These are phyloP conservation scores for Serrognathus titanus DNA, from an alignment of 2,888 invertebrate species.

Conservation along the genomic window DNA sequence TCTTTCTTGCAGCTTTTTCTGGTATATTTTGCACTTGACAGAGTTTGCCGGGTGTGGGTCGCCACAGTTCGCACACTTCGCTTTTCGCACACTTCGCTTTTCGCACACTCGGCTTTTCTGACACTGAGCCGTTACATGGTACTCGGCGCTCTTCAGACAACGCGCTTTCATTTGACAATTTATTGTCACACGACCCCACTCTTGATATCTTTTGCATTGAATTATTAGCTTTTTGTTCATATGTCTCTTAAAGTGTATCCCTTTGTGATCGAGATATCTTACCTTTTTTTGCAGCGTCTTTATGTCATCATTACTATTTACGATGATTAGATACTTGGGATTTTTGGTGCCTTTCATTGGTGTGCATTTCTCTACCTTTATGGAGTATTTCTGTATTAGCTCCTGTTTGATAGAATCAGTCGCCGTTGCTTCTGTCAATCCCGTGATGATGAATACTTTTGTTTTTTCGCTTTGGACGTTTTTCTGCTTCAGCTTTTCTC, in stretches of 20 bases:
- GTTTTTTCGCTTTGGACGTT: background rate
- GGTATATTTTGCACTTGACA: slow-evolving; percentile 4
- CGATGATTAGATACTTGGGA: background rate
- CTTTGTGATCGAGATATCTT: background rate
- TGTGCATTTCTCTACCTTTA: background rate
- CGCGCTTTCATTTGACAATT: slow-evolving; percentile 2
- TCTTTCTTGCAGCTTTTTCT: background rate
- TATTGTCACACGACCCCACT: slow-evolving; percentile 14
- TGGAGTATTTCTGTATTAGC: background rate
- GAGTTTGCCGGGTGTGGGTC: slow-evolving; percentile 4
- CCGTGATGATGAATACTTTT: background rate
- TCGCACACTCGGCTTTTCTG: slow-evolving; percentile 1
- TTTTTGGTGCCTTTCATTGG: background rate
- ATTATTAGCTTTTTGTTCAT: background rate
- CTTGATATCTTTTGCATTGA: slow-evolving; percentile 16
- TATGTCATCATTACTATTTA: background rate
- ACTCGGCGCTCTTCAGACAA: slow-evolving; percentile 13
- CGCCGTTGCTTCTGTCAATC: background rate
- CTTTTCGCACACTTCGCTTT: slow-evolving; percentile 8
- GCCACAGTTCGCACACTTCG: slow-evolving; percentile 7
- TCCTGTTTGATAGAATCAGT: background rate
- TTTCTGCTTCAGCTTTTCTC: too few species aligned
- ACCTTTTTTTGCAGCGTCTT: background rate
- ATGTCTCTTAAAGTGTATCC: background rate
- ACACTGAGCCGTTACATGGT: slow-evolving; percentile 7